Base-by-base conservation (phyloP, 35 echinoderm and acorn worm genomes). In the Apostichopus japonicus region DNA sequence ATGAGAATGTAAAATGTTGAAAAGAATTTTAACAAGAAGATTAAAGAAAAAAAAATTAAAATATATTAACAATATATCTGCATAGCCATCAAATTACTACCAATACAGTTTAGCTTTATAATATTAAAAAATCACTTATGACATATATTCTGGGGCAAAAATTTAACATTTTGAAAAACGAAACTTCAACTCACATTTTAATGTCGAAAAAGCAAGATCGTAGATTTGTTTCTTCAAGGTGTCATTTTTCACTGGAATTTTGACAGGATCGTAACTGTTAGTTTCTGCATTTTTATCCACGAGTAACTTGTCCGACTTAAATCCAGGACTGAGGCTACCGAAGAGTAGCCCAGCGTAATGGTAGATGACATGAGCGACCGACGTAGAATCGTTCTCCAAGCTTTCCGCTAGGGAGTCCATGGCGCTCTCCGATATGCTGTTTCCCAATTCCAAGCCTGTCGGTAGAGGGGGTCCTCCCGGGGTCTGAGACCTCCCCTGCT, bases 271-370 rank as follows among this genome's bases (percentile, higher is more conserved):
- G 56, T 56, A 58, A 65, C 10, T 19, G 19, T 59, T 44, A 10
- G 14, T 51, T 53, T 89, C 86, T 53, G 77, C n/a, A 33, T 91
- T 77, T 79, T 79, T 91, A 72, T 91, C 90, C 23, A 55, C 33
- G 8, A 91, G 76, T 8, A 91, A 51, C 52, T 53, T 78, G 16
- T 91, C 90, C 1, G 90, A 91, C 52, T 91, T 91, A 53, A 91
- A 91, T 4, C 90, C 90, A 2, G 90, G 90, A n/a, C 71, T 78
- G 0, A 91, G 72, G 53, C 51, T 78, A 13, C 72, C 90, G 55
- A 91, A 91, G 21, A 91, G 72, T 13, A 91, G 57, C 19, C 90
- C 90, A 23, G 90, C 90, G 24, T 91, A 91, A 53, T 91, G 90
- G 33, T 10, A 91, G 52, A 91, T 67, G 51, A 79, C 21, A 5